Evolutionary conservation across 2,113 vertebrate genomes (phyloP).

Genomic region (Sigmodon hispidus): DNA sequence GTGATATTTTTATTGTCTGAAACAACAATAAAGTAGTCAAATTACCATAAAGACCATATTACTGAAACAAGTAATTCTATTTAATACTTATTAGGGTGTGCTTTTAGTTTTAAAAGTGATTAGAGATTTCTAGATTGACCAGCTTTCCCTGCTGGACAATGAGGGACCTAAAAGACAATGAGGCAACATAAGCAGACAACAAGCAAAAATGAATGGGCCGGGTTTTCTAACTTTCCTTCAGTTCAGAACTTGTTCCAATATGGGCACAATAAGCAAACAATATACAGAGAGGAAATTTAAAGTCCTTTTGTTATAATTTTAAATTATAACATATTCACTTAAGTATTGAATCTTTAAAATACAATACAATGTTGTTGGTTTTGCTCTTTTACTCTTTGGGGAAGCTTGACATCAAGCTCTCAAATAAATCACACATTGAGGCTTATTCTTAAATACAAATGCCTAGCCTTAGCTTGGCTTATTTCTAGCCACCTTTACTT

Average conservation of each 20-base stretch:
- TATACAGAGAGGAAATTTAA: neutral
- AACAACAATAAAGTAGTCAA: slow-evolving; percentile 30
- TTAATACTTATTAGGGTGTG: neutral
- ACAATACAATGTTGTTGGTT: too few relatives aligned
- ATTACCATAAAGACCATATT: slow-evolving; percentile 32
- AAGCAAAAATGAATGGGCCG: neutral
- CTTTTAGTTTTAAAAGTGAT: slow-evolving; percentile 27
- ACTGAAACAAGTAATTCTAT: slow-evolving; percentile 4
- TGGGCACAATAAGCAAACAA: neutral
- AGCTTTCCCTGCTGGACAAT: slow-evolving; percentile 10
- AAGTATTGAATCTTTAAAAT: neutral
- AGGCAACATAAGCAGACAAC: neutral
- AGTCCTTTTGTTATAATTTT: neutral
- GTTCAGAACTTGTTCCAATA: slow-evolving; percentile 18
- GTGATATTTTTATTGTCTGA: neutral
- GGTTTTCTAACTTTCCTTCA: neutral
- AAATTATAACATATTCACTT: slow-evolving; percentile 7
- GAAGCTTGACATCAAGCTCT: too few relatives aligned
- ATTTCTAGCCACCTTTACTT: too few relatives aligned
- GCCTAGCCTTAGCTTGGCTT: too few relatives aligned
- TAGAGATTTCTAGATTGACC: neutral
- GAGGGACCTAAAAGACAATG: neutral
- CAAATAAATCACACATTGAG: too few relatives aligned
- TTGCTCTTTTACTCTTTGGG: too few relatives aligned
- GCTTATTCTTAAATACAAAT: too few relatives aligned